Conservation (phyloP, 2,888 invertebrate genomes). For the Mythimna pallens region DNA sequence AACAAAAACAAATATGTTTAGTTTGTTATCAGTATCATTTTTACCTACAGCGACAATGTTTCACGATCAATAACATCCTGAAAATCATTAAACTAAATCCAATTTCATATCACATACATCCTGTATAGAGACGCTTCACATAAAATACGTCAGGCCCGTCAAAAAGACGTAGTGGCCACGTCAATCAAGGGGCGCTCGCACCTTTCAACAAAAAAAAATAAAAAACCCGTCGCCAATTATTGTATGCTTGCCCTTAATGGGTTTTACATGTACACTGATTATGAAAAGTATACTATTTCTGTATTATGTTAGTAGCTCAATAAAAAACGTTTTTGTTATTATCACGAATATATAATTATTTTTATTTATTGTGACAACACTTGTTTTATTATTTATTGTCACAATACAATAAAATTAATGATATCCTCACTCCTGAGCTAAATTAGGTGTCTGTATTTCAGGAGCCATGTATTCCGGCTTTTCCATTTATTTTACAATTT, state of each 20-base stretch:
- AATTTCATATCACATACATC: conserved; percentile 58
- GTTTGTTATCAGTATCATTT: background rate
- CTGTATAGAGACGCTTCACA: conserved; percentile 75
- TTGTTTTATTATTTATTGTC: no score
- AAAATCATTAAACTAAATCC: background rate
- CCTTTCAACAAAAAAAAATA: conserved; percentile 78
- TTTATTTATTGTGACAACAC: background rate
- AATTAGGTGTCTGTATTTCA: no score
- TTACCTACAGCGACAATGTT: background rate
- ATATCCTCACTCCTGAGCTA: no score
- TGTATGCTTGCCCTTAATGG: conserved; percentile 86
- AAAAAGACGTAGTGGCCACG: conserved; percentile 88
- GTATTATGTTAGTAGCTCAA: conserved; percentile 23
- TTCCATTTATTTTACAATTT: no score
- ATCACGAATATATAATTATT: background rate
- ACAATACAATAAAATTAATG: no score
- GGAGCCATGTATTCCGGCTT: no score
- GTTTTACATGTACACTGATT: conserved; percentile 86
- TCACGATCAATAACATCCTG: background rate
- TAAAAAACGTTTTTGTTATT: conserved; percentile 9
- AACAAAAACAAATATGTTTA: no score
- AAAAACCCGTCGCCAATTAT: conserved; percentile 84
- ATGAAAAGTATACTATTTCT: conserved; percentile 77
- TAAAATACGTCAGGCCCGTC: conserved; percentile 85
- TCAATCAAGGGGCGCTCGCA: conserved; percentile 84